Evolutionary conservation across 1,140 invertebrate genomes (phyloP).

Genomic region (Oncopodura yosiiana): DNA sequence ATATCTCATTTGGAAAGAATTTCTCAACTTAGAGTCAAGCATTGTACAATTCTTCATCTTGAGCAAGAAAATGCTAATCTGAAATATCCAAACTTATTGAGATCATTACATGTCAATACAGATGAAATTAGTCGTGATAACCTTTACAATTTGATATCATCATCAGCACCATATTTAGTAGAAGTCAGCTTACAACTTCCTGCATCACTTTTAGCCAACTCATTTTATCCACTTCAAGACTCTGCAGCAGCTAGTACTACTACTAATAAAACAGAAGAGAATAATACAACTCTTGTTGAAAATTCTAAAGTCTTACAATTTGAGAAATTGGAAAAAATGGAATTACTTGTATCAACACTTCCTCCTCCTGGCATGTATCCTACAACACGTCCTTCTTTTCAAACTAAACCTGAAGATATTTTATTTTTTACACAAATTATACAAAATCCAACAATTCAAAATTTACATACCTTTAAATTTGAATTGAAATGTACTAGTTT

Average conservation of each 20-base stretch:
- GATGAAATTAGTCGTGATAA: conserved; percentile 17
- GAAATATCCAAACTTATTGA: conserved; percentile 11
- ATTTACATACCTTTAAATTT: conserved; percentile 9
- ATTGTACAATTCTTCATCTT: conserved; percentile 16
- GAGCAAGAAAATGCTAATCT: conserved; percentile 1
- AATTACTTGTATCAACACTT: conserved; percentile 13
- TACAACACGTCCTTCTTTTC: neutral
- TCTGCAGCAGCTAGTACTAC: no score
- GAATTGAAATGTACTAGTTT: conserved; percentile 16
- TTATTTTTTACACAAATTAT: conserved; percentile 9
- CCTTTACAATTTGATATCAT: conserved; percentile 13
- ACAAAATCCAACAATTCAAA: neutral
- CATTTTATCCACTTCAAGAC: no score
- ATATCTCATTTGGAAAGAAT: conserved; percentile 8
- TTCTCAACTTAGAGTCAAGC: conserved; percentile 13
- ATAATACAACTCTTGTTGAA: no score
- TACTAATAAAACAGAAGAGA: no score
- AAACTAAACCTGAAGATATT: conserved; percentile 5
- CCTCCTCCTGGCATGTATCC: neutral
- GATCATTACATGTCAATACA: conserved; percentile 5
- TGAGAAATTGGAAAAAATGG: conserved; percentile 9
- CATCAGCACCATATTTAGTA: neutral
- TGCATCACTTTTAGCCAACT: neutral
- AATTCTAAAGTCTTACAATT: conserved; percentile 7
- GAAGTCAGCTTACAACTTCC: conserved; percentile 1